Evolutionary conservation across 2,797 vertebrate genomes (phyloP).

Genomic region (Semotilus atromaculatus): DNA sequence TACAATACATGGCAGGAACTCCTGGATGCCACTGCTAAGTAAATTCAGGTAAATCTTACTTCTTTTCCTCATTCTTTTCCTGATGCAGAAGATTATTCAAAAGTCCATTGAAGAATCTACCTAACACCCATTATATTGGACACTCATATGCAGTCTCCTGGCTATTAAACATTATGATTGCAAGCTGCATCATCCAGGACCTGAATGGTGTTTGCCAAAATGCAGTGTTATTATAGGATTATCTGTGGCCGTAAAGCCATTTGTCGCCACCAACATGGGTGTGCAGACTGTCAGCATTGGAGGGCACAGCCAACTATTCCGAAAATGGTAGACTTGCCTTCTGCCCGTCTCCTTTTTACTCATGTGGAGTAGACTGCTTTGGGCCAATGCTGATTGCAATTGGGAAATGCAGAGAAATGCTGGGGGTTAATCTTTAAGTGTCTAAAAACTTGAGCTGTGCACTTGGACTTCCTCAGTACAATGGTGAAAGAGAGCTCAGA

Average conservation of each 20-base stretch:
- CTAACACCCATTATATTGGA: no score
- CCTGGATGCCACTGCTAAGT: no score
- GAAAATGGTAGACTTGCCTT: background rate
- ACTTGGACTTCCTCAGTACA: conserved; percentile 18
- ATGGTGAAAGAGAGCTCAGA: background rate
- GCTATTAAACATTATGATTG: no score
- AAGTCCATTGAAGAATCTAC: no score
- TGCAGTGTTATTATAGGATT: no score
- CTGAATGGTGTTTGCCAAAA: no score
- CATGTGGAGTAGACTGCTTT: background rate
- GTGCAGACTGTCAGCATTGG: background rate
- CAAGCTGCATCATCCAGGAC: no score
- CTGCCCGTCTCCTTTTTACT: background rate
- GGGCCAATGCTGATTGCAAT: background rate
- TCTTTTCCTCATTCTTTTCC: no score
- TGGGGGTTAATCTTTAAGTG: conserved; percentile 8
- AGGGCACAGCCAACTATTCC: background rate
- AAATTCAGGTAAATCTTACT: no score
- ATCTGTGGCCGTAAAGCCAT: background rate
- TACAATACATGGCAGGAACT: no score
- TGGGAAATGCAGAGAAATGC: background rate
- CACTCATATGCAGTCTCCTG: no score
- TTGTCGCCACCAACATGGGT: background rate
- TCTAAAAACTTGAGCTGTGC: background rate
- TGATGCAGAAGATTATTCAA: no score